Conservation (phyloP, 2,888 invertebrate species). For the Leptinotarsa juncta region DNA sequence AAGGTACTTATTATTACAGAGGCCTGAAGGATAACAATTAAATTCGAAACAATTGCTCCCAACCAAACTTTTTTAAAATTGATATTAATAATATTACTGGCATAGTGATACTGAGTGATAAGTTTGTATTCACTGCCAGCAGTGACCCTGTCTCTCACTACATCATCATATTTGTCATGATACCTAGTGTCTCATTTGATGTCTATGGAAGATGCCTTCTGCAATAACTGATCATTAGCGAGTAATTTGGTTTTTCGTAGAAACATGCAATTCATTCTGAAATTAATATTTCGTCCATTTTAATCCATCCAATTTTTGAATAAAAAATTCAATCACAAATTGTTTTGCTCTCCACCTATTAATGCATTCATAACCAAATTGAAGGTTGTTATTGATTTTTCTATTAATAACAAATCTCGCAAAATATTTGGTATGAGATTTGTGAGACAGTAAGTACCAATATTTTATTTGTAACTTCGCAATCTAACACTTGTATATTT, state of each 20-base stretch:
- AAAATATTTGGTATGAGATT: too few relatives aligned
- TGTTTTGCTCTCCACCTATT: not conserved
- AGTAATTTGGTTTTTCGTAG: not conserved
- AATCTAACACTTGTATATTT: too few relatives aligned
- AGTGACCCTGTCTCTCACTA: constrained; percentile 64
- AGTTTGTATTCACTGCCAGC: constrained; percentile 61
- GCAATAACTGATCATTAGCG: constrained; percentile 17
- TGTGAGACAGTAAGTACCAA: too few relatives aligned
- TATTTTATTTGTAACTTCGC: too few relatives aligned
- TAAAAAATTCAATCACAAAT: not conserved
- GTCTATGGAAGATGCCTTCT: constrained; percentile 40
- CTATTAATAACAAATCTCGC: too few relatives aligned
- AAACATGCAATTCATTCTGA: not conserved
- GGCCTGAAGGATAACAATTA: too few relatives aligned
- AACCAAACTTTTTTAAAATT: not conserved
- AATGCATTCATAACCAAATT: not conserved
- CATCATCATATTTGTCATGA: constrained; percentile 52
- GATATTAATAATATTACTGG: not conserved
- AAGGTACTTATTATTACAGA: not conserved
- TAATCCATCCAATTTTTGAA: constrained; percentile 2
- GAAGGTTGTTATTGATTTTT: too few relatives aligned
- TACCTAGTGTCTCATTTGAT: constrained; percentile 53
- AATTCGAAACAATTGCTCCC: too few relatives aligned
- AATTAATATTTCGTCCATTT: constrained; percentile 8
- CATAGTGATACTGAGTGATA: constrained; percentile 10